A percentile compares a stretch with the other conserved stretches of the same genome.
Conservation (phyloP, 2,797 vertebrate genomes). For the Otolemur crassicaudatus region DNA sequence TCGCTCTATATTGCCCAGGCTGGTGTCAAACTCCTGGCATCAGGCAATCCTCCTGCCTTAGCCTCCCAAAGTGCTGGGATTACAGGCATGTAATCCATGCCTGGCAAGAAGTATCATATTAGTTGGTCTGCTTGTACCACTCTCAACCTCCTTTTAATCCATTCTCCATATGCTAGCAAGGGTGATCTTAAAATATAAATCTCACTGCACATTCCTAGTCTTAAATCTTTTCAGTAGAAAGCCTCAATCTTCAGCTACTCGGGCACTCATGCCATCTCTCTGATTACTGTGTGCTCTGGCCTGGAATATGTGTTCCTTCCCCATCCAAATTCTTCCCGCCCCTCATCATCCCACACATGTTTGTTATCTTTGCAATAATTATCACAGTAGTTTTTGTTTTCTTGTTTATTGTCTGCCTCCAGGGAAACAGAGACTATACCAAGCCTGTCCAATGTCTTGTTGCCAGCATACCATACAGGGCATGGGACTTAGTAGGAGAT, state of each 20-base stretch:
- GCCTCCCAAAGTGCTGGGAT: neutral
- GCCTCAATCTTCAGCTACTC: neutral
- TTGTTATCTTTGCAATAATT: neutral
- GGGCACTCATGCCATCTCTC: neutral
- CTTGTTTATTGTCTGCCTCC: neutral
- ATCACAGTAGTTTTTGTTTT: neutral
- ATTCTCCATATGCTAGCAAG: neutral
- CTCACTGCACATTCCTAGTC: neutral
- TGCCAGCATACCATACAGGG: neutral
- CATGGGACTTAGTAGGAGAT: neutral
- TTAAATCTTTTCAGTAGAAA: neutral
- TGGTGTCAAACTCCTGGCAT: neutral
- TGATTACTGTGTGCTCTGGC: neutral
- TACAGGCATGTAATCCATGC: fast-evolving
- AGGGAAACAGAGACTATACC: neutral
- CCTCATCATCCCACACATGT: neutral
- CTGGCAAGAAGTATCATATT: neutral
- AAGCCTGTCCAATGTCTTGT: neutral
- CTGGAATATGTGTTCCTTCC: neutral
- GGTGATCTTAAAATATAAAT: neutral
- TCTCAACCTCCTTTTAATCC: neutral
- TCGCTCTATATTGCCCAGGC: neutral
- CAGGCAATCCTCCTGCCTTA: neutral
- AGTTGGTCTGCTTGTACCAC: neutral
- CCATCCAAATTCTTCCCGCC: neutral